These are phyloP conservation scores for Punctoribates punctum DNA, from an alignment of 2,888 invertebrate species.

Conservation along the genomic window DNA sequence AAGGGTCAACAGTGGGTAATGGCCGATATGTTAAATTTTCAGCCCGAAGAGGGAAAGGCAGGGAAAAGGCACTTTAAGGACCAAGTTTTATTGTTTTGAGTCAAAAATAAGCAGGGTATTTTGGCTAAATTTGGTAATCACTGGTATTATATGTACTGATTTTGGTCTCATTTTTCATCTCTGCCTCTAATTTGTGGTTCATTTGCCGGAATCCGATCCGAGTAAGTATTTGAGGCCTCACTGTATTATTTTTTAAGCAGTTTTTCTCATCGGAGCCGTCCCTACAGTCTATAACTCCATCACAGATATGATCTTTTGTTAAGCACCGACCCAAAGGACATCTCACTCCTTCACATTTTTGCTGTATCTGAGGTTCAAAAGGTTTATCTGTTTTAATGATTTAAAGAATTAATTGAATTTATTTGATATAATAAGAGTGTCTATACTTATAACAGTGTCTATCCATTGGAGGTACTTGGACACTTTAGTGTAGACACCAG, in stretches of 20 bases:
- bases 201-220: too few relatives aligned
- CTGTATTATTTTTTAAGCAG: conserved; percentile 57
- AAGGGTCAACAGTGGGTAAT: too few relatives aligned
- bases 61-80: too few relatives aligned
- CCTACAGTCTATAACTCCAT: conserved; percentile 69
- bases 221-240: too few relatives aligned
- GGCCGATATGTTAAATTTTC: too few relatives aligned
- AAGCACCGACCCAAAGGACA: conserved; percentile 67
- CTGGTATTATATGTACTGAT: too few relatives aligned
- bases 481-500: conserved; percentile 76
- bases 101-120: too few relatives aligned
- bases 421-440: neutral
- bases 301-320: conserved; percentile 62
- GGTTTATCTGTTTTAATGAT: neutral
- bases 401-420: neutral
- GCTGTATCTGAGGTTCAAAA: neutral
- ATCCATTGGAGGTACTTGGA: conserved; percentile 71
- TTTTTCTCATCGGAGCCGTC: conserved; percentile 53
- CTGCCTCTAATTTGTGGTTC: too few relatives aligned
- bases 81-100: too few relatives aligned
- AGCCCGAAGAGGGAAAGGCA: too few relatives aligned
- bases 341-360: conserved; percentile 60
- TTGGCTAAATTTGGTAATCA: too few relatives aligned
- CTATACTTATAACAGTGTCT: conserved; percentile 58
- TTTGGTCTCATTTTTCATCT: too few relatives aligned